Evolutionary conservation across 1,140 invertebrate species (phyloP), one percentile per base, ranked within the genome.

Genomic region (Gonioctena quinquepunctata): DNA sequence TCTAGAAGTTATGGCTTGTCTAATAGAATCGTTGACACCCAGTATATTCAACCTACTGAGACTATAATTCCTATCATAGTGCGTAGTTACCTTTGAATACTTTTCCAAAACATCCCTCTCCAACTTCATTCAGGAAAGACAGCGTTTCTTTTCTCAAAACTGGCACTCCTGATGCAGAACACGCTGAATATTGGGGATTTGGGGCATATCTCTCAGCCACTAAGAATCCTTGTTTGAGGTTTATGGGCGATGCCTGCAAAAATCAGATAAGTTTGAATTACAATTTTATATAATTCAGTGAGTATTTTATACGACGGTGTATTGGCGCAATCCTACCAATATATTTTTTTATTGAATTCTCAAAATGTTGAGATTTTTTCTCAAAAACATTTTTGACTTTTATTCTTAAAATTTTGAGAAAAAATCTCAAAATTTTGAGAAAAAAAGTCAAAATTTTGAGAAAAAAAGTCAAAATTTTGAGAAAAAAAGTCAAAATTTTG

Each of bases 101-200:
- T 85, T 95, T 95, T n/a, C 94, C 94, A 79, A 96, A 96, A 77
- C 93, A 95, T 1, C 95, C 95, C 83, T 96, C 94, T 1, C 95
- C 95, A 52, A 96, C 92, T 74, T 94, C 92, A 72, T 93, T 88
- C 0, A 91, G 73, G 77, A 95, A 91, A 2, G 85, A 84, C 8
- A 96, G 82, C 1, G 87, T 87, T 50, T 91, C 90, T 57, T 88
- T 83, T 50, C 84, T 79, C 75, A 93, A 79, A 52, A 91, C 84
- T 1, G 88, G 89, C 2, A 93, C 87, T 85, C 84, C 66, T 86
- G 86, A 49, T 85, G 86, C 22, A 21, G 80, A 77, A 62, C 85
- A 87, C 1, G 85, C 84, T 54, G 90, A 89, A 83, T 94, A 94
- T 84, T 92, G 90, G 42, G 92, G 91, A 85, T 93, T 93, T 72